Evolutionary conservation across 2,113 vertebrate genomes (phyloP), one percentile per base, ranked within the genome.

Genomic region (Hippocampus barbouri): DNA sequence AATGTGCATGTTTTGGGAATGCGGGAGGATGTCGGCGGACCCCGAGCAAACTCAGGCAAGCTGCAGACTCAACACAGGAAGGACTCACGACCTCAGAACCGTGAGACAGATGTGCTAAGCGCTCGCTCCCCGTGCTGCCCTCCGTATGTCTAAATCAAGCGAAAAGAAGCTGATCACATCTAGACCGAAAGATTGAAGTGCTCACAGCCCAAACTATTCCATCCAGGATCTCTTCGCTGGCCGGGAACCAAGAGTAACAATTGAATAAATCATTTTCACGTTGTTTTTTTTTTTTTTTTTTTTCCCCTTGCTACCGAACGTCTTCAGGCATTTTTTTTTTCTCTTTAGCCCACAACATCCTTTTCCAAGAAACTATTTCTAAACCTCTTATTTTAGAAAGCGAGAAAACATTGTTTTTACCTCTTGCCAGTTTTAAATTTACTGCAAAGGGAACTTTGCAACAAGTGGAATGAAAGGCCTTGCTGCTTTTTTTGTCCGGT

Each of bases 191-290:
- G 53, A 23, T 56, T 12, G 1, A 56, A 56, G 8, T 23, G 9
- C 53, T 23, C 53, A 87, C 85, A 76, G 83, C 70, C 82, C 81
- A 57, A 87, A 88, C 84, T 79, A 84, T 83, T 82, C 71, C 34
- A 53, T 75, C 78, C 85, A 82, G 65, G 69, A 82, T 89, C 85
- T 82, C 82, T 84, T 64, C 8, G 67, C 63, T 78, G n/a, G n/a
- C 5, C 62, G 16, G 15, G 40, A 64, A 16, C 5, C 62, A 20
- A 20, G 38, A 66, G 89, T 89, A 90, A 91, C 69, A 89, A 63
- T 80, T 3, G 51, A 86, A 87, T 89, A 91, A 91, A 91, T 91
- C 89, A 89, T 86, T 83, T 79, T 54, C 8, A 38, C 56, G 74
- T 5, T 51, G 47, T 79, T 74, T 78, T 86, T 59, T 82, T 76